Conservation (phyloP, 2,797 vertebrate species). For the Mallotus villosus region DNA sequence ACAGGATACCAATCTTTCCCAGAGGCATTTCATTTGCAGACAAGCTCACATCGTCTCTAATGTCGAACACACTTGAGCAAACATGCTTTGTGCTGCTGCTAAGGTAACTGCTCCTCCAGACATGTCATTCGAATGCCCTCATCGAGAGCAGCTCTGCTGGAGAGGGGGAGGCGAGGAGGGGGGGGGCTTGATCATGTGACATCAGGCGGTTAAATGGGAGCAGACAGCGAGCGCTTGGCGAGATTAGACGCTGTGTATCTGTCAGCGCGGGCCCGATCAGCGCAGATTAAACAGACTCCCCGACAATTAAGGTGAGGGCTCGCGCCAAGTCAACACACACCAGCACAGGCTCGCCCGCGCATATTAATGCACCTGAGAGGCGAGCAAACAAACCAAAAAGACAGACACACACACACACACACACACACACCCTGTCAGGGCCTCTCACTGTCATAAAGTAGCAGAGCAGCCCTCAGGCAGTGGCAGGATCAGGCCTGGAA, state of each 20-base stretch:
- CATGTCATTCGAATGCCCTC: too few species aligned
- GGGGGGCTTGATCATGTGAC: constrained; percentile 38
- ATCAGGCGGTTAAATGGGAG: constrained; percentile 65
- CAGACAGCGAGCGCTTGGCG: constrained; percentile 61
- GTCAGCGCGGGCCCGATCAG: constrained; percentile 64
- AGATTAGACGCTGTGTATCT: constrained; percentile 67
- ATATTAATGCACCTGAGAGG: constrained; percentile 40
- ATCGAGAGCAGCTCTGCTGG: too few species aligned
- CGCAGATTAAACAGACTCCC: constrained; percentile 65
- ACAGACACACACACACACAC: neutral
- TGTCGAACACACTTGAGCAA: too few species aligned
- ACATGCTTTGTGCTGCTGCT: too few species aligned
- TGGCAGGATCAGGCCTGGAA: neutral
- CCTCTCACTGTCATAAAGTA: neutral
- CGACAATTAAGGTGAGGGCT: constrained; percentile 67
- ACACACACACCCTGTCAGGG: constrained; percentile 6
- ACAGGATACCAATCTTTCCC: too few species aligned
- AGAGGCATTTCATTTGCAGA: neutral
- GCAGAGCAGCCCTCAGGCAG: too few species aligned
- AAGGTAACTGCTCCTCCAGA: constrained; percentile 1
- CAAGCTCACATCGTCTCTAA: neutral
- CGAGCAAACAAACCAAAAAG: constrained; percentile 26
- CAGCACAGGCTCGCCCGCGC: constrained; percentile 15
- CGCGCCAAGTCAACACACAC: constrained; percentile 48
- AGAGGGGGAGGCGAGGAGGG: neutral